phyloP scores from a whole-genome alignment of 2,113 vertebrate species.

The Lophotis ruficrista region DNA sequence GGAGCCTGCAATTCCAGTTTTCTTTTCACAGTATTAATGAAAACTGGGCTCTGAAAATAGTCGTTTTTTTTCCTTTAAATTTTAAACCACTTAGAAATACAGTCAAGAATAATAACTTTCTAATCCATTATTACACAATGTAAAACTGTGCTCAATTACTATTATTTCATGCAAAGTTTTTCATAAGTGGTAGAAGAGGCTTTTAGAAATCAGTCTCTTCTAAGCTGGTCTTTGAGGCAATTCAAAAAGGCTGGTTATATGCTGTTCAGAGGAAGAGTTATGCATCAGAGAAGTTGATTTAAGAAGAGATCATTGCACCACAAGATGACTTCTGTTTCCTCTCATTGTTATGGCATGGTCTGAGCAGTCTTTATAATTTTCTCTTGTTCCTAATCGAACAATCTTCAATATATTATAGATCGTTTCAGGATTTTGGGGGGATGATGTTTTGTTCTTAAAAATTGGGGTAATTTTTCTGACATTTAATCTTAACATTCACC shows the following conservation, averaged over 20 bases:
- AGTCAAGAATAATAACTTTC: constrained; percentile 68
- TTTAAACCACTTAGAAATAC: constrained; percentile 65
- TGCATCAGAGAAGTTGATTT: background rate
- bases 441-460: background rate
- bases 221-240: constrained; percentile 22
- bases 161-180: constrained; percentile 63
- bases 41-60: constrained; percentile 69
- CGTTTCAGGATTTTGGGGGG: background rate
- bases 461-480: background rate
- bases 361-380: background rate
- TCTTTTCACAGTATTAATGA: constrained; percentile 78
- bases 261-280: background rate
- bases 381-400: background rate
- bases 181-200: background rate
- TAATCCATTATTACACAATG: constrained; percentile 56
- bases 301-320: background rate
- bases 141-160: constrained; percentile 48
- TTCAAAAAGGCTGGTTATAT: background rate
- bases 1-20: constrained; percentile 75
- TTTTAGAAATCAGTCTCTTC: constrained; percentile 46
- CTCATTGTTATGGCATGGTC: background rate
- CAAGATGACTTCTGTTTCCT: background rate
- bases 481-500: background rate
- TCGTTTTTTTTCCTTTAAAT: constrained; percentile 53
- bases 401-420: background rate